phyloP scores from a whole-genome alignment of 2,113 vertebrate species.

The Podiceps cristatus region DNA sequence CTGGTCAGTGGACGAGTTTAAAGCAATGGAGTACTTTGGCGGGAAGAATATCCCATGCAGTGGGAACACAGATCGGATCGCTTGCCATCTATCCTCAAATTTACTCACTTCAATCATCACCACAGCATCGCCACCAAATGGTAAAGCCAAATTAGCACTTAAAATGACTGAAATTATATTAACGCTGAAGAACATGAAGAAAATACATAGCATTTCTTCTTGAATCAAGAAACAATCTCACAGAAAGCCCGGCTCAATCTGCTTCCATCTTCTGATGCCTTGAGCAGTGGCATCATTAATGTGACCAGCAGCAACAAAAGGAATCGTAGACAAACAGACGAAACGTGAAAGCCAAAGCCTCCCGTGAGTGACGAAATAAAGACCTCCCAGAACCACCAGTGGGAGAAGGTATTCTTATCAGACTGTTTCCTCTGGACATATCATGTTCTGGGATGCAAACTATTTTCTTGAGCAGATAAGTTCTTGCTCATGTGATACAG shows the following conservation, averaged over 20 bases:
- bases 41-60: neutral
- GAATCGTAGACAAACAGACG: neutral
- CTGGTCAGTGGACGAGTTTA: neutral
- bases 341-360: slow-evolving; percentile 8
- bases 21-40: neutral
- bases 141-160: slow-evolving; percentile 9
- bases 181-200: neutral
- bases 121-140: slow-evolving; percentile 14
- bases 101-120: neutral
- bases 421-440: neutral
- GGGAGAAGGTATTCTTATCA: neutral
- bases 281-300: neutral
- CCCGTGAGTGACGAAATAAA: neutral
- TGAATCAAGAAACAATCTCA: neutral
- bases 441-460: neutral
- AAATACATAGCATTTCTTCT: neutral
- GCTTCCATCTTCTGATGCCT: neutral
- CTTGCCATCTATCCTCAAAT: neutral
- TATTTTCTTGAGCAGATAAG: neutral
- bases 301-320: neutral
- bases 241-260: neutral
- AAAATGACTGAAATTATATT: neutral
- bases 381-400: neutral
- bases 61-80: neutral
- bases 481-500: neutral